Evolutionary conservation across 92 coral and sea anemone genomes (phyloP).

Genomic region (Epizoanthus scotinus): DNA sequence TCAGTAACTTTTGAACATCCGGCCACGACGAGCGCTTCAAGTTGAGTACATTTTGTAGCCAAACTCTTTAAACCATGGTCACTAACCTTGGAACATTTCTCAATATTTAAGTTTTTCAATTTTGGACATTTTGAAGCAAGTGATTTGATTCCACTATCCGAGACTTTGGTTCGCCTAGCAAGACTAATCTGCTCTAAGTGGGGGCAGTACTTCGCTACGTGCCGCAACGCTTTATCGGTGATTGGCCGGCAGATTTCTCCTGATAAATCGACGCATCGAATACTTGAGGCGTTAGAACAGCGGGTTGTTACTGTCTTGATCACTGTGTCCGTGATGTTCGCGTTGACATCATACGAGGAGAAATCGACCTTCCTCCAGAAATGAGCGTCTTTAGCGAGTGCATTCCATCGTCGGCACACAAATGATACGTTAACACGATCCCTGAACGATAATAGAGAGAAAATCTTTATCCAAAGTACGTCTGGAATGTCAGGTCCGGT

Average conservation of each 20-base stretch:
- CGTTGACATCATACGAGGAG: slow-evolving; percentile 45
- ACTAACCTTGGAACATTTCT: slow-evolving; percentile 65
- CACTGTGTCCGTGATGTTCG: slow-evolving; percentile 53
- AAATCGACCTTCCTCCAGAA: slow-evolving; percentile 90
- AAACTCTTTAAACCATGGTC: slow-evolving; percentile 70
- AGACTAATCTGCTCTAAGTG: slow-evolving; percentile 68
- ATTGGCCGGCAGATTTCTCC: slow-evolving; percentile 82
- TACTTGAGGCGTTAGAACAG: slow-evolving; percentile 65
- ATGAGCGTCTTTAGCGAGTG: slow-evolving; percentile 76
- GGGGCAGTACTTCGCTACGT: slow-evolving; percentile 79
- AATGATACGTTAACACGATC: slow-evolving; percentile 69
- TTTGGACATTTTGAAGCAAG: slow-evolving; percentile 69
- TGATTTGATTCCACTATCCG: slow-evolving; percentile 66
- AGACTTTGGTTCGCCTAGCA: slow-evolving; percentile 62
- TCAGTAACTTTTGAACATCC: slow-evolving; percentile 74
- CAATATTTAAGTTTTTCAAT: slow-evolving; percentile 66
- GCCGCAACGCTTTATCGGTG: slow-evolving; percentile 68
- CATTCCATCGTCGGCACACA: slow-evolving; percentile 84
- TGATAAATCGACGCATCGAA: slow-evolving; percentile 83
- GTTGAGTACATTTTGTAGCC: slow-evolving; percentile 60
- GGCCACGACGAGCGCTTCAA: slow-evolving; percentile 65
- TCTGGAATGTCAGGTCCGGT: slow-evolving; percentile 62
- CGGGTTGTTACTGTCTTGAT: slow-evolving; percentile 60
- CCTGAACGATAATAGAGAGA: slow-evolving; percentile 64
- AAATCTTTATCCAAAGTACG: slow-evolving; percentile 76